These are phyloP conservation scores for Netelia virgata DNA, from an alignment of 2,888 invertebrate species.

Conservation along the genomic window DNA sequence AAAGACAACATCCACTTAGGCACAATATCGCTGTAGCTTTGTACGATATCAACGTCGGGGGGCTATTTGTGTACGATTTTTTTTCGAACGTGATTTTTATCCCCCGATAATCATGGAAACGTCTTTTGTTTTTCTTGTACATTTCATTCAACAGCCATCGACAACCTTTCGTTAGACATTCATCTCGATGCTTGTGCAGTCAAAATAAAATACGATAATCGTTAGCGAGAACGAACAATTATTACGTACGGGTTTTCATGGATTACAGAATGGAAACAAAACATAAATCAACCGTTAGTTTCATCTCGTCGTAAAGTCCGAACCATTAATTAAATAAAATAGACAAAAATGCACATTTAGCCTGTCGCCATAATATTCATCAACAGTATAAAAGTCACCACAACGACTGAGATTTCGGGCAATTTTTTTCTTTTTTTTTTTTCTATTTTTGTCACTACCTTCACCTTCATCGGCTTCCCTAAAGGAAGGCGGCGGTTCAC, in stretches of 20 bases:
- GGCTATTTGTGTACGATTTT: slow-evolving; percentile 14
- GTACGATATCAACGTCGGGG: slow-evolving; percentile 39
- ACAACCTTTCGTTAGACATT: slow-evolving; percentile 47
- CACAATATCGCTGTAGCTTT: slow-evolving; percentile 24
- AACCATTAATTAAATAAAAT: slow-evolving; percentile 48
- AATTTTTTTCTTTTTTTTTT: slow-evolving; percentile 35
- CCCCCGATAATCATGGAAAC: background rate
- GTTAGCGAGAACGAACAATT: slow-evolving; percentile 48
- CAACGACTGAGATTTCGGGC: slow-evolving; percentile 48
- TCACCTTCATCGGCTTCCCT: slow-evolving; percentile 80
- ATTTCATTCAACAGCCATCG: slow-evolving; percentile 25
- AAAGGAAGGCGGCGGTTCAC: slow-evolving; percentile 90
- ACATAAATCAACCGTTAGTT: slow-evolving; percentile 32
- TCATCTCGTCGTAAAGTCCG: slow-evolving; percentile 2
- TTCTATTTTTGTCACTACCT: slow-evolving; percentile 51
- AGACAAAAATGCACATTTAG: slow-evolving; percentile 52
- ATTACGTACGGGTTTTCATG: slow-evolving; percentile 1
- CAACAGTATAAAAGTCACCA: slow-evolving; percentile 53
- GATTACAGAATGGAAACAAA: slow-evolving; percentile 20
- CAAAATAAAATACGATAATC: slow-evolving; percentile 8
- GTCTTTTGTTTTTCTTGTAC: slow-evolving; percentile 4
- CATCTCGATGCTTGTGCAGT: slow-evolving; percentile 46
- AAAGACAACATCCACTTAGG: slow-evolving; percentile 51
- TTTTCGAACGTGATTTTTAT: background rate
- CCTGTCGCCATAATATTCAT: slow-evolving; percentile 55